Evolutionary conservation across 92 coral and sea anemone genomes (phyloP), one percentile per base, ranked within the genome.

Genomic region (Bergia sp.): DNA sequence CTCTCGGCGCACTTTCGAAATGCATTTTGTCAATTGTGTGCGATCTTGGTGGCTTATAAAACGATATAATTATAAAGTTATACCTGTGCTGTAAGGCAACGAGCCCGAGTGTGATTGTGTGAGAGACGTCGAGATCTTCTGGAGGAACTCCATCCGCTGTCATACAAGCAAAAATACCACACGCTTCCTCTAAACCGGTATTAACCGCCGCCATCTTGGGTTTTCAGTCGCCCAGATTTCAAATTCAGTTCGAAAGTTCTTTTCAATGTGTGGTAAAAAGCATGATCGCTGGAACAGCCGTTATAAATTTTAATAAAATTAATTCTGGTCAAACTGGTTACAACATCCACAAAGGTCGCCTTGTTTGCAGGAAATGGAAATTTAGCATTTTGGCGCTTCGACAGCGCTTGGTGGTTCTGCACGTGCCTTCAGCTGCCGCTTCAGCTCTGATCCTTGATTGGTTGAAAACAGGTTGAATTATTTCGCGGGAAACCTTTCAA

Each of bases 71-170:
- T 29, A 40, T n/a, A 6, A 49, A 12, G 9, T 2, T 81, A 86
- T 86, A 96, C 99, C 99, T 95, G 88, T 96, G 99, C 75, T 96
- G 99, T 23, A 96, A 94, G 1, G 96, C 98, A 37, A 96, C 94
- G 37, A 96, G 85, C 23, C 99, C 99, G 80, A 95, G 98, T 67
- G 92, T 94, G 58, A 96, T 95, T 50, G 92, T 92, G 80, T 96
- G 96, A 8, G 99, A 96, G 36, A 94, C 94, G 77, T 94, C 98
- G 64, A 94, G 90, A 23, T 95, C 98, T 38, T 93, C 93, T 64
- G 85, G 81, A 76, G 95, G 72, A 18, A 94, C 91, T 55, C 94
- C 97, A 61, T 96, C 95, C 16, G 97, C 97, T 43, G 96, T 89
- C 43, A 96, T 90, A 88, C 99, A 96, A 40, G 96, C 99, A 80